Percentiles rank a stretch among this genome's conserved stretches.
Evolutionary conservation across 2,797 vertebrate species (phyloP).

Genomic region (Schizopygopsis malacanthus): DNA sequence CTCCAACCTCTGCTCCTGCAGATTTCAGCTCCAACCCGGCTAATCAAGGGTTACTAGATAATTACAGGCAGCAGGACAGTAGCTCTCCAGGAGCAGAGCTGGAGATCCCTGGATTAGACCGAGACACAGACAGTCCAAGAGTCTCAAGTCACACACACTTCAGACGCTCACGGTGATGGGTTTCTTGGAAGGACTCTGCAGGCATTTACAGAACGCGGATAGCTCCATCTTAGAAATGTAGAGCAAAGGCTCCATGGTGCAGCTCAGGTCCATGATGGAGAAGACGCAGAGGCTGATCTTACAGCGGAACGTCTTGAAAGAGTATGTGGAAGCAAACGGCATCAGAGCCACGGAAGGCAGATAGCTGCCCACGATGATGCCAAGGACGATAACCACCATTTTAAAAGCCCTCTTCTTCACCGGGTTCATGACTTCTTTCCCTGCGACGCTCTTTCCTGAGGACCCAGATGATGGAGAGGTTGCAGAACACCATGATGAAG

Average conservation of each 20-base stretch:
- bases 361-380: conserved; percentile 76
- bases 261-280: conserved; percentile 80
- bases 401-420: conserved; percentile 79
- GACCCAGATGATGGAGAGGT: conserved; percentile 78
- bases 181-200: conserved; percentile 43
- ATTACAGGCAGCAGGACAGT: neutral
- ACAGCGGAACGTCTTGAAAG: conserved; percentile 66
- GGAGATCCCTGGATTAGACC: neutral
- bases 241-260: conserved; percentile 78
- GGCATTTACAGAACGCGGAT: conserved; percentile 51
- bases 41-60: neutral
- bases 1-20: neutral
- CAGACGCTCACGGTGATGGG: conserved; percentile 44
- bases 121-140: neutral
- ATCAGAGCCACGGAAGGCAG: conserved; percentile 76
- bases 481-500: conserved; percentile 78
- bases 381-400: conserved; percentile 75
- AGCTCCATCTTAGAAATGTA: conserved; percentile 76
- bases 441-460: conserved; percentile 74
- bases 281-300: conserved; percentile 73
- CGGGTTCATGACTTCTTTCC: conserved; percentile 78
- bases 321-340: conserved; percentile 75
- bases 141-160: neutral
- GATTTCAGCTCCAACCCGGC: neutral
- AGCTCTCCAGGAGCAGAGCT: neutral